Percentiles rank a stretch among this genome's conserved stretches.
These are phyloP conservation scores for Setophaga coronata DNA, from an alignment of 2,113 vertebrate species.

Conservation along the genomic window DNA sequence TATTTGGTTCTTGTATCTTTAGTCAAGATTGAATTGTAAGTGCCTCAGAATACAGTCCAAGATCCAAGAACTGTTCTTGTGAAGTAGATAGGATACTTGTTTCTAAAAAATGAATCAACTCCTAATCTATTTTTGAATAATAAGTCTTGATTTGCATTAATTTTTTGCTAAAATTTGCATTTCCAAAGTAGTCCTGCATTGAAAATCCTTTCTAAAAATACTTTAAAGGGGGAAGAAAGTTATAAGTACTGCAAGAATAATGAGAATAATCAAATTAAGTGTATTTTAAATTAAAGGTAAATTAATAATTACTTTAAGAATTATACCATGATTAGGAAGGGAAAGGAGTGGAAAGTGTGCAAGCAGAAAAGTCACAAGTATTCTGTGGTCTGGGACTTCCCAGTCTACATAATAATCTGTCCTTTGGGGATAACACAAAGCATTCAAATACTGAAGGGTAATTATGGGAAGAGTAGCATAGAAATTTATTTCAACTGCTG, in stretches of 20 bases:
- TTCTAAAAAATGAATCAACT: not conserved
- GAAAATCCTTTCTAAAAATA: slow-evolving; percentile 32
- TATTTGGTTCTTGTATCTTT: not conserved
- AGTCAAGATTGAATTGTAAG: not conserved
- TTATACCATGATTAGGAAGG: not conserved
- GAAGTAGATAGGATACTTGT: not conserved
- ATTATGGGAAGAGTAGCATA: not conserved
- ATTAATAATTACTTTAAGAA: not conserved
- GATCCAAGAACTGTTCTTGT: not conserved
- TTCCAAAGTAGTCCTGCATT: not conserved
- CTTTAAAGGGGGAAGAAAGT: not conserved
- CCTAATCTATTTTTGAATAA: slow-evolving; percentile 8
- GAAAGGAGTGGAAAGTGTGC: not conserved
- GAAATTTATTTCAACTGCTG: not conserved
- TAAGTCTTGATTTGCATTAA: slow-evolving; percentile 20
- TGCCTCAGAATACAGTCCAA: not conserved
- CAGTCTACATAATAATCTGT: not conserved
- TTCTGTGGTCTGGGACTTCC: not conserved
- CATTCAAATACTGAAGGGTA: not conserved
- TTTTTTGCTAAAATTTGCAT: slow-evolving; percentile 14
- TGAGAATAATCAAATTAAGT: slow-evolving; percentile 17
- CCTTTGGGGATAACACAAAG: not conserved
- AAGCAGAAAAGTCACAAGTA: not conserved
- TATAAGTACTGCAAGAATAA: not conserved
- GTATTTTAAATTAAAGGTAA: not conserved